Conservation (phyloP, 2,888 invertebrate genomes). For the Drosophila pegasa region DNA sequence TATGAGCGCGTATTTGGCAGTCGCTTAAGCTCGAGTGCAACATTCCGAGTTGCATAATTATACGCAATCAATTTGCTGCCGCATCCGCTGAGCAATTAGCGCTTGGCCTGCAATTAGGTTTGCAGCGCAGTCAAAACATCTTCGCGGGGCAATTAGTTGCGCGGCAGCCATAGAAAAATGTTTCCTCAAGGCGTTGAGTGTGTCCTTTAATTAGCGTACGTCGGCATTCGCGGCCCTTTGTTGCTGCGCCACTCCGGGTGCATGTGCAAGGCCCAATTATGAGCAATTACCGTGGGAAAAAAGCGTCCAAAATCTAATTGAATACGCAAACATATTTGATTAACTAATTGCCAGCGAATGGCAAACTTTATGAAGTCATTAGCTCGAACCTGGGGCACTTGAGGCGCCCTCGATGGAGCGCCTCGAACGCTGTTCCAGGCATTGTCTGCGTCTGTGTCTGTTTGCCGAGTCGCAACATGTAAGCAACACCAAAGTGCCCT, state of each 20-base stretch:
- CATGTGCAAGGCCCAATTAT: constrained; percentile 59
- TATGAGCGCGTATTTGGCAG: neutral
- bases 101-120: constrained; percentile 45
- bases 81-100: constrained; percentile 53
- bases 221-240: constrained; percentile 17
- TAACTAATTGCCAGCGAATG: constrained; percentile 4
- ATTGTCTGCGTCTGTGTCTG: constrained; percentile 11
- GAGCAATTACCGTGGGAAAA: constrained; percentile 57
- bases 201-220: constrained; percentile 74
- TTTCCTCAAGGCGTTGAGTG: constrained; percentile 33
- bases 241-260: constrained; percentile 25
- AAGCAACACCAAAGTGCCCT: constrained; percentile 75
- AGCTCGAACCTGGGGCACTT: constrained; percentile 1
- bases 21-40: neutral
- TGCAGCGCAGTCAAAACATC: constrained; percentile 49
- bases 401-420: neutral
- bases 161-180: constrained; percentile 42
- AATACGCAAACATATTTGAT: constrained; percentile 61
- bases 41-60: constrained; percentile 41
- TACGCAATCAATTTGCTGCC: constrained; percentile 55
- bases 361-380: constrained; percentile 16
- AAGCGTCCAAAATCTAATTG: constrained; percentile 14
- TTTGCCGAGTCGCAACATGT: constrained; percentile 52
- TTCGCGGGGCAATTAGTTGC: constrained; percentile 67
- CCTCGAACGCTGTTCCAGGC: constrained; percentile 1